Evolutionary conservation across 2,888 invertebrate genomes (phyloP), one percentile per base, ranked within the genome.

Genomic region (Acronicta aceris): DNA sequence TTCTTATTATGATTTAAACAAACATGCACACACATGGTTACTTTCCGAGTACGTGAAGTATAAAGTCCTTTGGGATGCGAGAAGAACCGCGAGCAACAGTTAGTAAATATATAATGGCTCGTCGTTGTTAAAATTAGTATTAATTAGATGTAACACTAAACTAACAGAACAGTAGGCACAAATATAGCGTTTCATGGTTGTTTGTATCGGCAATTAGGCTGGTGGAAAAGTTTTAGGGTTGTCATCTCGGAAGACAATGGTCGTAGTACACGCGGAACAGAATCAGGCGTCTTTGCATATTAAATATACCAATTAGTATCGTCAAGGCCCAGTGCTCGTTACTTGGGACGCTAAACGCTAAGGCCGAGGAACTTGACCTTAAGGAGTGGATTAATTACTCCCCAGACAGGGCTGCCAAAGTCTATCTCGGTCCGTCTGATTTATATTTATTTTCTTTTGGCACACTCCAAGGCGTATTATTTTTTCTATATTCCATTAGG

Each of bases 381-480:
- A 75, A 78, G 75, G 75, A 83, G 79, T 82, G 84, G 85, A 90
- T 88, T 89, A 88, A 90, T 89, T 87, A 86, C 84, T 81, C 68
- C 78, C 76, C 63, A 66, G 74, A 71, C 74, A 74, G 67, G 75
- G 59, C 62, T 74, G 62, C 71, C 71, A 72, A 79, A 71, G 65
- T 73, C 66, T 66, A 76, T 75, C 65, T 70, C 38, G 55, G 60
- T 62, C 30, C 33, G 33, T 62, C 57, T 59, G 66, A 78, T 62
- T 68, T 59, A 72, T 68, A 63, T 73, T 76, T 68, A 63, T 73
- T 76, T 72, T 72, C 65, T 57, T 62, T 68, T 57, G 42, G 46
- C 57, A 63, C 51, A 53, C 69, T 68, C 53, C 50, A 36, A 43
- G 50, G 45, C 17, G 46, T 59, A 71, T 63, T 58, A 71, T 69